Conservation (phyloP, 2,797 vertebrate species). For the Rhadinocentrus ornatus region DNA sequence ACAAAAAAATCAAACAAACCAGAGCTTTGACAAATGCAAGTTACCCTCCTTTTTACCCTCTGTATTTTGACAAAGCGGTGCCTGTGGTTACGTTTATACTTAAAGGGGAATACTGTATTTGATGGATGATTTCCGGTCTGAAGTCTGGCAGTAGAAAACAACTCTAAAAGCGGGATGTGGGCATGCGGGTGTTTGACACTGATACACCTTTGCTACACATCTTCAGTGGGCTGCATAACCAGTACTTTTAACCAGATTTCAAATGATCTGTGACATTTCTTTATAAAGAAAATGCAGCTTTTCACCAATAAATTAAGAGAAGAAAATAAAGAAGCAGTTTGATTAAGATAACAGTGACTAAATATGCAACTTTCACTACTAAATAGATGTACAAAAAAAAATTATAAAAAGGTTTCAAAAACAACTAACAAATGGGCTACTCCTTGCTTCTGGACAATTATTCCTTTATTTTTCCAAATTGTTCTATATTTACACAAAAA, state of each 20-base stretch:
- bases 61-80: constrained; percentile 60
- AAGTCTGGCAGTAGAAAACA: constrained; percentile 71
- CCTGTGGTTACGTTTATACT: constrained; percentile 67
- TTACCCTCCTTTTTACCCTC: constrained; percentile 43
- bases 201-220: constrained; percentile 33
- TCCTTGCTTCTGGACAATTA: constrained; percentile 57
- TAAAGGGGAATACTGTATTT: constrained; percentile 61
- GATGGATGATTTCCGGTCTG: constrained; percentile 75
- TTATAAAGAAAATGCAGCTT: neutral
- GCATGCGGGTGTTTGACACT: constrained; percentile 53
- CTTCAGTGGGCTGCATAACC: constrained; percentile 23
- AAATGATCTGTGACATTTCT: neutral
- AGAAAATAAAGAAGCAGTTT: neutral
- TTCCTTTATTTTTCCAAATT: constrained; percentile 76
- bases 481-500: constrained; percentile 78
- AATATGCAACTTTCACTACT: neutral
- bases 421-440: too few relatives aligned
- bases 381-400: neutral
- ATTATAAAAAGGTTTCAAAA: neutral
- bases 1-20: too few relatives aligned
- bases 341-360: neutral
- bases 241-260: too few relatives aligned
- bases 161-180: constrained; percentile 50
- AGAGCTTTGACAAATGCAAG: constrained; percentile 45
- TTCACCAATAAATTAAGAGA: neutral